These are phyloP conservation scores for Pyralis farinalis DNA, from an alignment of 2,888 invertebrate genomes.

Conservation along the genomic window DNA sequence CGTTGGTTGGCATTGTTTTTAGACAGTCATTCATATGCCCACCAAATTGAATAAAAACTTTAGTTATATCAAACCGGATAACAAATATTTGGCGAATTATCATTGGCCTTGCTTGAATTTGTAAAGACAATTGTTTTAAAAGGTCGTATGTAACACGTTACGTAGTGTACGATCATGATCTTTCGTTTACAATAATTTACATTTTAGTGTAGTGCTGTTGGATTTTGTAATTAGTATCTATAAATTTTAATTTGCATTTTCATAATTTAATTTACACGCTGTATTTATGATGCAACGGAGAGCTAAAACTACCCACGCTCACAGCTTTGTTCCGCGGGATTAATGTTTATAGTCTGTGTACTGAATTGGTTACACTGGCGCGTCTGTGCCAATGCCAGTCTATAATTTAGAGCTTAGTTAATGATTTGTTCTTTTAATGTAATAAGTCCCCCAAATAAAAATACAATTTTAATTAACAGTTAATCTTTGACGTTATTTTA, in stretches of 20 bases:
- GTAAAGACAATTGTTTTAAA: constrained; percentile 51
- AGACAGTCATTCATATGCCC: neutral
- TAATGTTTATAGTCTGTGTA: neutral
- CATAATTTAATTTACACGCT: constrained; percentile 37
- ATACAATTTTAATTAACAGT: too few species aligned
- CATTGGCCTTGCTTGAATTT: constrained; percentile 35
- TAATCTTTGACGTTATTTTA: too few species aligned
- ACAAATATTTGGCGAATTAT: constrained; percentile 26
- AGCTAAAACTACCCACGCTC: neutral
- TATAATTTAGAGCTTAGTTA: too few species aligned
- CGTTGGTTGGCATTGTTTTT: neutral
- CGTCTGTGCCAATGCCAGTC: too few species aligned
- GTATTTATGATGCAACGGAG: constrained; percentile 31
- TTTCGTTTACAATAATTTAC: constrained; percentile 40
- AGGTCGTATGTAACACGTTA: constrained; percentile 46
- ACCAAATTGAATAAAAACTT: constrained; percentile 8
- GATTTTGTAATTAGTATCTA: constrained; percentile 33
- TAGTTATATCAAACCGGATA: constrained; percentile 24
- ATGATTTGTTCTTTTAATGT: too few species aligned
- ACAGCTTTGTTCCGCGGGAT: neutral
- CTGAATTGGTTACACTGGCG: neutral
- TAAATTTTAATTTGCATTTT: constrained; percentile 36
- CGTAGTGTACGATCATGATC: constrained; percentile 44
- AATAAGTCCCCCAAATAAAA: too few species aligned
- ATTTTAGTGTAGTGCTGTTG: constrained; percentile 42